These are phyloP conservation scores for Microcebus murinus DNA, from an alignment of 2,113 vertebrate species.

Conservation along the genomic window DNA sequence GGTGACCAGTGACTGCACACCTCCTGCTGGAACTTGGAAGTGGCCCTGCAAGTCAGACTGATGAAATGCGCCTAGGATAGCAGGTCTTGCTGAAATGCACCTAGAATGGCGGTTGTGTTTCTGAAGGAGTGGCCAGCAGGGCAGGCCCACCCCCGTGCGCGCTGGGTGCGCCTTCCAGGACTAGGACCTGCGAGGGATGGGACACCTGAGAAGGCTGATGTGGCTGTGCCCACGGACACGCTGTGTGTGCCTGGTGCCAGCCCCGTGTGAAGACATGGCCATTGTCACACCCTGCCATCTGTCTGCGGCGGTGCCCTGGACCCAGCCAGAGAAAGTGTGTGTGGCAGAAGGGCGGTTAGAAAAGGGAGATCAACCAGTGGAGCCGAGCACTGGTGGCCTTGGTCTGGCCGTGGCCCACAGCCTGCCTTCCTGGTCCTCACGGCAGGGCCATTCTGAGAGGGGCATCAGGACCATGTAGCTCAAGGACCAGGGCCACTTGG, in stretches of 20 bases:
- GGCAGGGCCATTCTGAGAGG: background rate
- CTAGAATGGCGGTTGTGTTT: too few species aligned
- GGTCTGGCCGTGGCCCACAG: background rate
- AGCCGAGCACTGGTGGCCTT: accelerated
- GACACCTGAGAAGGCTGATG: background rate
- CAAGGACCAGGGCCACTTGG: accelerated
- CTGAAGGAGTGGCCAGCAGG: background rate
- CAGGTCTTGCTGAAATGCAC: background rate
- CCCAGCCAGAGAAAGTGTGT: background rate
- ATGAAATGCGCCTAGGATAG: too few species aligned
- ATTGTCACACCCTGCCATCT: too few species aligned
- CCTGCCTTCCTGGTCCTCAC: background rate
- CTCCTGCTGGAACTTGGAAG: background rate
- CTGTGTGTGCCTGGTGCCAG: background rate
- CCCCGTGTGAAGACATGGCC: background rate
- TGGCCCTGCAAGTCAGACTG: background rate
- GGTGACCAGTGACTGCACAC: background rate
- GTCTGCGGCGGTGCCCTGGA: too few species aligned
- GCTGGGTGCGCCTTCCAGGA: background rate
- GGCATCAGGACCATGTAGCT: background rate
- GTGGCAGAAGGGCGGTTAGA: background rate
- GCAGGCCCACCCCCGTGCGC: accelerated
- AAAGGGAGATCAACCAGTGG: background rate
- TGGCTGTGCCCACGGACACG: background rate
- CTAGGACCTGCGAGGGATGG: background rate